These are phyloP conservation scores for Aphyosemion australe DNA, from an alignment of 2,113 vertebrate genomes.

Conservation along the genomic window DNA sequence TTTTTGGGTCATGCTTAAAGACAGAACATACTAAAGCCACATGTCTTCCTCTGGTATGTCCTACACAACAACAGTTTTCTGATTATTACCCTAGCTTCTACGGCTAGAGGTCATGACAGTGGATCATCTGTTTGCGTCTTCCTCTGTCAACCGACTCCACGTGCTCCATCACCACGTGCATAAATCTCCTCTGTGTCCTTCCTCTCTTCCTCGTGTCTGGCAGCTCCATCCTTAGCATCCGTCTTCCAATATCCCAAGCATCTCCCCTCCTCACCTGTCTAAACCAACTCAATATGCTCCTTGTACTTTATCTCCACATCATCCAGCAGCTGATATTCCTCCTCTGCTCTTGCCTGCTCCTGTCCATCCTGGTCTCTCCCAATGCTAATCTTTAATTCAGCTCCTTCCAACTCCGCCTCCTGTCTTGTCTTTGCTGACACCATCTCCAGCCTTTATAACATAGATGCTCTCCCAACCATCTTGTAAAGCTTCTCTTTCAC, in stretches of 20 bases:
- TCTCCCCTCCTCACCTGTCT: not conserved
- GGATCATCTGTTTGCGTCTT: not conserved
- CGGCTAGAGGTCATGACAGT: not conserved
- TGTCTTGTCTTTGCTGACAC: slow-evolving; percentile 1
- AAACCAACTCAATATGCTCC: not conserved
- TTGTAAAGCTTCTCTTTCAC: not conserved
- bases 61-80: not conserved
- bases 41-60: too few species aligned
- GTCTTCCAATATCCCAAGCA: not conserved
- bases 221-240: not conserved
- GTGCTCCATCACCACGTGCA: not conserved
- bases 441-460: not conserved
- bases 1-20: too few species aligned
- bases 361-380: not conserved
- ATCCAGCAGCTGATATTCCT: not conserved
- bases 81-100: not conserved
- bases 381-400: not conserved
- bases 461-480: not conserved
- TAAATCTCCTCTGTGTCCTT: not conserved
- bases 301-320: not conserved
- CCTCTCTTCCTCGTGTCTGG: not conserved
- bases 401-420: not conserved
- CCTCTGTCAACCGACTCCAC: not conserved
- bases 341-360: not conserved
- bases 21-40: too few species aligned